Base-by-base conservation (phyloP, 2,888 invertebrate species). In the Drosophila merina region DNA sequence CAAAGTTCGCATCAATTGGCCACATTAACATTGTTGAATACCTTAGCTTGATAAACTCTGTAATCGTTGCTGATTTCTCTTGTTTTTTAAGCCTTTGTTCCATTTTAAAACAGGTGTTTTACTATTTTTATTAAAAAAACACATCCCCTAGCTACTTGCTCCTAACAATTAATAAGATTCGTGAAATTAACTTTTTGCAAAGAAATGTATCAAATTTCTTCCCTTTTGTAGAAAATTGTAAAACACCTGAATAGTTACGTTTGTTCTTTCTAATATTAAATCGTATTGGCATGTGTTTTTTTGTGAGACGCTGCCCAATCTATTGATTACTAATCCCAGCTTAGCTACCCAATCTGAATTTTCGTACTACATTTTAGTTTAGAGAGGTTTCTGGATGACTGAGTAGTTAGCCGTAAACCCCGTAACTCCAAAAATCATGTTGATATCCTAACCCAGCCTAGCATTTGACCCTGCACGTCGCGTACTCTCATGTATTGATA, bases 1-100 rank as follows among this genome's bases (percentile, higher is more conserved):
- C 51, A 91, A 91, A 88, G 82, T 90, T 86, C 51, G 72, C 71
- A 58, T 54, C 44, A 73, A 72, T 76, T 81, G 76, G 70, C 73
- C 56, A 3, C 20, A 20, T 52, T 55, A 70, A 55, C 52, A 57
- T 57, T 57, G 57, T 72, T 36, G 49, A 70, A 44, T 57, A 73
- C 56, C 45, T 62, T 73, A 33, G 69, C 63, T 80, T 80, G 68
- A 67, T 74, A 58, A 56, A 72, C 64, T 60, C 42, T 28, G 52
- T 73, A 76, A 59, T 50, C 45, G 70, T 63, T 76, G 47, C 60
- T 52, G 55, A 58, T 57, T 56, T 36, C 10, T 20, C 60, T 33
- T 25, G 10, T 47, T 60, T 25, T 40, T 44, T 1, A 42, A 7
- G 12, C 20, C 42, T 20, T 20, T 51, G 40, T 51, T 44, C 55